A percentile compares a stretch with the other conserved stretches of the same genome.
Evolutionary conservation across 2,888 invertebrate genomes (phyloP).

Genomic region (Hipparchia sbordonii): DNA sequence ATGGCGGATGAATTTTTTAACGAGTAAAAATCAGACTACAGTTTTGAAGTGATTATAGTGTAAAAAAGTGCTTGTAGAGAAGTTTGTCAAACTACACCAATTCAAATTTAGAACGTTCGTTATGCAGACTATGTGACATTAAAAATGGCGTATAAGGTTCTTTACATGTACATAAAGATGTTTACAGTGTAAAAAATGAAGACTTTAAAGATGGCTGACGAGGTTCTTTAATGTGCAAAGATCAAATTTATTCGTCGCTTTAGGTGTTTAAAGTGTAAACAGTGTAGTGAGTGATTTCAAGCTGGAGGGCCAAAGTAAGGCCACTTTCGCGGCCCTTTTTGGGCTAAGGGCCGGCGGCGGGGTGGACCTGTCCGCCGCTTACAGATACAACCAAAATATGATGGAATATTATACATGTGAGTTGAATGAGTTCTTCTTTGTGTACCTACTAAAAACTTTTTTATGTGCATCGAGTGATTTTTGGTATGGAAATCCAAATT

Average conservation of each 20-base stretch:
- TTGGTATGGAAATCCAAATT: no score
- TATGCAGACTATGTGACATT: no score
- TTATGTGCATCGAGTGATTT: no score
- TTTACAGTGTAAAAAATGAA: no score
- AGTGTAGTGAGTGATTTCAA: constrained; percentile 63
- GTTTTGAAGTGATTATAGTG: no score
- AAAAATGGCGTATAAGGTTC: no score
- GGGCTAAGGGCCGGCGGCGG: constrained; percentile 86
- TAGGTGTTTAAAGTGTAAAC: constrained; percentile 33
- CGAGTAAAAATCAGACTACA: neutral
- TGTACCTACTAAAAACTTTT: no score
- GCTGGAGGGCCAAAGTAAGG: constrained; percentile 86
- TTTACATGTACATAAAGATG: no score
- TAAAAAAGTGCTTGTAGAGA: no score
- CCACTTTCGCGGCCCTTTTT: constrained; percentile 85
- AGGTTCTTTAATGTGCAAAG: constrained; percentile 45
- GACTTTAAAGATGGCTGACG: constrained; percentile 28
- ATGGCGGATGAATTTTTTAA: constrained; percentile 13
- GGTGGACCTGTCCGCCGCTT: constrained; percentile 96
- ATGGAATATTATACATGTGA: constrained; percentile 99
- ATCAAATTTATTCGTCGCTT: neutral
- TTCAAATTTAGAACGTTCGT: no score
- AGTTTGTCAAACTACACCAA: no score
- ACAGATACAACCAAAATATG: constrained; percentile 98
- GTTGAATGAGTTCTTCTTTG: constrained; percentile 53